A percentile compares a stretch with the other conserved stretches of the same genome.
phyloP scores from a whole-genome alignment of 2,113 vertebrate species.

The Agelaius tricolor region DNA sequence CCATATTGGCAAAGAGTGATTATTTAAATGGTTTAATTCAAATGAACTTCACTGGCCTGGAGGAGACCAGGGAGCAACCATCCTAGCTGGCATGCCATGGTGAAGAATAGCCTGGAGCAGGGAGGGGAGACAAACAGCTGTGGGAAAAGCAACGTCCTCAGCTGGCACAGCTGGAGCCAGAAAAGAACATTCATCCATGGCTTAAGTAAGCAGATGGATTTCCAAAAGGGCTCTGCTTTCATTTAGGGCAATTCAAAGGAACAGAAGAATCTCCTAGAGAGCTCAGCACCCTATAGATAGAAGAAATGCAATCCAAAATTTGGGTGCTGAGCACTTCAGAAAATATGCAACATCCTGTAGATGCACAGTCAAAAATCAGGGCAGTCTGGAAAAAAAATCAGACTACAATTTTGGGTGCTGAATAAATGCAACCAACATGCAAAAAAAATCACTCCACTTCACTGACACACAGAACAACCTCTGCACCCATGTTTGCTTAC shows the following conservation, averaged over 20 bases:
- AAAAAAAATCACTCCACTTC: background rate
- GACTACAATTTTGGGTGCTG: background rate
- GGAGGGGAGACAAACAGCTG: slow-evolving; percentile 13
- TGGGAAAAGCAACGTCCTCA: slow-evolving; percentile 1
- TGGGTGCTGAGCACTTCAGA: background rate
- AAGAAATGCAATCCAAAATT: background rate
- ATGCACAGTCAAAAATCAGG: background rate
- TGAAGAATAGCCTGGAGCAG: background rate
- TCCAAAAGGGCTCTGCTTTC: slow-evolving; percentile 48
- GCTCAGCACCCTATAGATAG: background rate
- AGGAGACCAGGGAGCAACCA: background rate
- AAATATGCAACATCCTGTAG: background rate
- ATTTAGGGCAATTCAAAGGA: slow-evolving; percentile 15
- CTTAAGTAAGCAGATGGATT: slow-evolving; percentile 31
- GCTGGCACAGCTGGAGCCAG: slow-evolving; percentile 48
- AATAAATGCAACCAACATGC: background rate
- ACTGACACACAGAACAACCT: background rate
- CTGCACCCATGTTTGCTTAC: background rate
- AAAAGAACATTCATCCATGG: background rate
- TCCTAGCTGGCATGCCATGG: slow-evolving; percentile 7
- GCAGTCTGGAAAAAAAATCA: background rate
- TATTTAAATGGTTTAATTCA: background rate
- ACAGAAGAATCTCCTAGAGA: background rate
- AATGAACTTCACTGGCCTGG: background rate
- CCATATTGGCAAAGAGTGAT: background rate